A percentile compares a stretch with the other conserved stretches of the same genome.
Conservation (phyloP, 2,888 invertebrate genomes). For the Apotomis turbidana region DNA sequence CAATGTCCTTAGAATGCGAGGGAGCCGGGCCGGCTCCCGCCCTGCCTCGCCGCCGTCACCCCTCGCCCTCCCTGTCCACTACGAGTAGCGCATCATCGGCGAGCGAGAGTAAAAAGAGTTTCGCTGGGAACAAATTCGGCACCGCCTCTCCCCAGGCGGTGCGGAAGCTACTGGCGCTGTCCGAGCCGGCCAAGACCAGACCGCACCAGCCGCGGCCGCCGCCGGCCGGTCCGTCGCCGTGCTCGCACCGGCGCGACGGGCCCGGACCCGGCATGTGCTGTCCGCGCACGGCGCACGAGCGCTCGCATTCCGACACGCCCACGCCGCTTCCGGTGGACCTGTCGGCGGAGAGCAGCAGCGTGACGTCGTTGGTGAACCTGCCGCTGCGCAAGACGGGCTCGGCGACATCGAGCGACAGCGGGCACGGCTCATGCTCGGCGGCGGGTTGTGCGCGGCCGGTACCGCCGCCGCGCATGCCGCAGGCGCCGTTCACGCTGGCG, state of each 20-base stretch:
- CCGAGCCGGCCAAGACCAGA: constrained; percentile 93
- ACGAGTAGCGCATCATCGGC: constrained; percentile 96
- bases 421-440: constrained; percentile 90
- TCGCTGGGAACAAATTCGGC: constrained; percentile 88
- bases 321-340: constrained; percentile 94
- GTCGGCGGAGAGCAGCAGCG: constrained; percentile 97
- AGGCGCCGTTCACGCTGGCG: constrained; percentile 92
- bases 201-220: constrained; percentile 92
- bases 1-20: constrained; percentile 96
- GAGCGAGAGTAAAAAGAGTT: constrained; percentile 87
- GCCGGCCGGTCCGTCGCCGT: constrained; percentile 86
- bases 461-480: constrained; percentile 87
- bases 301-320: constrained; percentile 95
- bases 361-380: constrained; percentile 95
- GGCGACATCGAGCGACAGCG: constrained; percentile 96
- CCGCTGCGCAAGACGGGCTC: constrained; percentile 95
- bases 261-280: constrained; percentile 77
- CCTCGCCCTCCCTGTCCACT: constrained; percentile 96
- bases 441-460: constrained; percentile 85
- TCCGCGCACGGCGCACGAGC: constrained; percentile 89
- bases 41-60: constrained; percentile 91
- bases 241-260: constrained; percentile 85
- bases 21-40: constrained; percentile 85
- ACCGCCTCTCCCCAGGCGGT: constrained; percentile 99
- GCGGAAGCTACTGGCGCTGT: constrained; percentile 95